Evolutionary conservation across 2,888 invertebrate genomes (phyloP).

Genomic region (Leptothorax acervorum): DNA sequence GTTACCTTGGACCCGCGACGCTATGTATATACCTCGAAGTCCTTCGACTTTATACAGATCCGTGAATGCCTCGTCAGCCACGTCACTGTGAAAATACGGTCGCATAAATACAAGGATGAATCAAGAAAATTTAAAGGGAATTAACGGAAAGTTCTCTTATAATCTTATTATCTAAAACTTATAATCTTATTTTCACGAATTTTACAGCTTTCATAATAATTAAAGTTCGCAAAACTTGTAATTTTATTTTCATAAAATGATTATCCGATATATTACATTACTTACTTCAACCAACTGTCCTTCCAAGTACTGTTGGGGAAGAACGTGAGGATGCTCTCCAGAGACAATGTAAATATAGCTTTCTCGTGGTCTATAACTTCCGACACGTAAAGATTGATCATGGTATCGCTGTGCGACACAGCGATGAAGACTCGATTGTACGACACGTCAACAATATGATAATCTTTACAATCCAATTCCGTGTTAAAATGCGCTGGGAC

Average conservation of each 20-base stretch:
- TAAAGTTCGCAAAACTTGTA: neutral
- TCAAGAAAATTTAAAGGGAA: neutral
- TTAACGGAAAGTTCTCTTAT: neutral
- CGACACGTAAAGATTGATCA: slow-evolving; percentile 94
- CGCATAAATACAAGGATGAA: neutral
- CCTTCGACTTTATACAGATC: slow-evolving; percentile 96
- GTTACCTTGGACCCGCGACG: slow-evolving; percentile 90
- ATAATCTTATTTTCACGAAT: slow-evolving; percentile 5
- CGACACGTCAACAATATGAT: slow-evolving; percentile 94
- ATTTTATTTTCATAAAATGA: neutral
- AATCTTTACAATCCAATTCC: slow-evolving; percentile 89
- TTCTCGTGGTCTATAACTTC: slow-evolving; percentile 89
- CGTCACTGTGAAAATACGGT: slow-evolving; percentile 87
- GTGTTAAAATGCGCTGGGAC: slow-evolving; percentile 92
- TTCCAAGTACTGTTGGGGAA: slow-evolving; percentile 94
- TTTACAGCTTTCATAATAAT: neutral
- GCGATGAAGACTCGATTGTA: slow-evolving; percentile 93
- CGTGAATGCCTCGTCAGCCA: slow-evolving; percentile 93
- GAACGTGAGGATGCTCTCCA: slow-evolving; percentile 93
- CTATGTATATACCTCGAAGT: slow-evolving; percentile 95
- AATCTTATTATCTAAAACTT: neutral
- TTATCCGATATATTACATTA: slow-evolving; percentile 58
- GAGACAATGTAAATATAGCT: slow-evolving; percentile 91
- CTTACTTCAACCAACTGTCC: slow-evolving; percentile 94
- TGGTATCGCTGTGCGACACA: slow-evolving; percentile 91